These are phyloP conservation scores for Neosilurus hyrtlii DNA, from an alignment of 2,797 vertebrate genomes.

Conservation along the genomic window DNA sequence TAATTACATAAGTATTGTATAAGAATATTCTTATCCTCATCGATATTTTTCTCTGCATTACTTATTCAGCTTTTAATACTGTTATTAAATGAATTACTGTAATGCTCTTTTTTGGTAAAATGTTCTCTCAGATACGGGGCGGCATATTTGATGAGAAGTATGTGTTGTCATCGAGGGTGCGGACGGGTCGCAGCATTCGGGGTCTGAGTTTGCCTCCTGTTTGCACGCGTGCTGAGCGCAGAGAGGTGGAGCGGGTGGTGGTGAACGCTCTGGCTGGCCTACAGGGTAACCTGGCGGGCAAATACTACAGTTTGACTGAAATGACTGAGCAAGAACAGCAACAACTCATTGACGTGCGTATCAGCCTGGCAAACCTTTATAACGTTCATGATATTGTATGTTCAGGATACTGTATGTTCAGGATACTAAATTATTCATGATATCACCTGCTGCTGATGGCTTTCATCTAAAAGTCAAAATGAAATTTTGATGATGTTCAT, in stretches of 20 bases:
- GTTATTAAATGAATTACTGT: not conserved
- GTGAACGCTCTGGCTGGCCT: slow-evolving; percentile 85
- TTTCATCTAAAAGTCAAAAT: slow-evolving; percentile 3
- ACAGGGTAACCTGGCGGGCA: slow-evolving; percentile 80
- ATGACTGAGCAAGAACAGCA: slow-evolving; percentile 94
- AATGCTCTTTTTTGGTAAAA: not conserved
- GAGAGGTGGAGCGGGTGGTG: slow-evolving; percentile 90
- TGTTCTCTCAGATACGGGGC: slow-evolving; percentile 76
- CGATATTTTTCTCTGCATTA: not conserved
- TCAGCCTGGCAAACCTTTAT: not conserved
- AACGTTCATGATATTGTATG: not conserved
- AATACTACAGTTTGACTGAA: slow-evolving; percentile 86
- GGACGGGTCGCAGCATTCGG: slow-evolving; percentile 94
- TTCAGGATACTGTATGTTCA: not conserved
- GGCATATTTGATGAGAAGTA: slow-evolving; percentile 91
- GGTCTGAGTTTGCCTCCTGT: slow-evolving; percentile 92
- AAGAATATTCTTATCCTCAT: not conserved
- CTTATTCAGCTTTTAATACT: not conserved
- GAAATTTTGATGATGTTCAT: not conserved
- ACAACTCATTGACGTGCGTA: slow-evolving; percentile 92
- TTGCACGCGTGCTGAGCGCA: slow-evolving; percentile 88
- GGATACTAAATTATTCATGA: not conserved
- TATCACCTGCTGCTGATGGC: not conserved
- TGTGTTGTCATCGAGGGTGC: slow-evolving; percentile 90
- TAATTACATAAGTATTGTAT: not conserved